Evolutionary conservation across 2,797 vertebrate genomes (phyloP).

Genomic region (Pipistrellus pipistrellus): DNA sequence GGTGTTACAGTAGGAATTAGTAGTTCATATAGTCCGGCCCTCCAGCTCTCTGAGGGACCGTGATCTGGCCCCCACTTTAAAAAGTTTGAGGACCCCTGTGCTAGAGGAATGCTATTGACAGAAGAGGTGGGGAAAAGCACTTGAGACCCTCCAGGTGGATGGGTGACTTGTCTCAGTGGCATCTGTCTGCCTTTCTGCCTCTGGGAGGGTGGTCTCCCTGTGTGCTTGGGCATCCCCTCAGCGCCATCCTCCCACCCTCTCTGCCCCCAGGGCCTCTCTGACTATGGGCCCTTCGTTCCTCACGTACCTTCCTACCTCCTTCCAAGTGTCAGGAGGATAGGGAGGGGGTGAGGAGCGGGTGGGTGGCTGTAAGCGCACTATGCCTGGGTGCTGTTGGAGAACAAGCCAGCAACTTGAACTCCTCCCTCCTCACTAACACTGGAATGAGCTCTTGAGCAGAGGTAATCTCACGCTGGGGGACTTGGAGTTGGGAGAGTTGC

Average conservation of each 20-base stretch:
- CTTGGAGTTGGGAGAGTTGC: background rate
- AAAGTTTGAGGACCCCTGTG: no score
- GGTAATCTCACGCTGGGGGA: background rate
- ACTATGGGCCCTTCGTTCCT: background rate
- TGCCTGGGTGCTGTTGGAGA: background rate
- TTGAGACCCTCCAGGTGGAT: background rate
- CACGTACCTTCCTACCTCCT: background rate
- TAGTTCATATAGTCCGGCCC: no score
- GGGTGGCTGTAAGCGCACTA: background rate
- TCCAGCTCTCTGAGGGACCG: no score
- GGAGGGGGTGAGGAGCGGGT: rapidly evolving
- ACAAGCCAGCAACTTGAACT: background rate
- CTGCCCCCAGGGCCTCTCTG: background rate
- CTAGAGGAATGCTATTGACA: slow-evolving; percentile 35
- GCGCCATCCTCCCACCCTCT: background rate
- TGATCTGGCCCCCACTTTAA: no score
- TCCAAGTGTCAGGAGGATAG: background rate
- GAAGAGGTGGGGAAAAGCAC: background rate
- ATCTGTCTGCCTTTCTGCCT: background rate
- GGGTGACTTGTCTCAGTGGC: background rate
- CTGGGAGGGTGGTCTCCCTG: background rate
- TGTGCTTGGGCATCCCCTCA: background rate
- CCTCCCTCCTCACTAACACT: background rate
- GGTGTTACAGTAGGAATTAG: no score
- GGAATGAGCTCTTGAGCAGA: background rate